These are phyloP conservation scores for Peromyscus attwateri DNA, from an alignment of 2,797 vertebrate genomes.

Conservation along the genomic window DNA sequence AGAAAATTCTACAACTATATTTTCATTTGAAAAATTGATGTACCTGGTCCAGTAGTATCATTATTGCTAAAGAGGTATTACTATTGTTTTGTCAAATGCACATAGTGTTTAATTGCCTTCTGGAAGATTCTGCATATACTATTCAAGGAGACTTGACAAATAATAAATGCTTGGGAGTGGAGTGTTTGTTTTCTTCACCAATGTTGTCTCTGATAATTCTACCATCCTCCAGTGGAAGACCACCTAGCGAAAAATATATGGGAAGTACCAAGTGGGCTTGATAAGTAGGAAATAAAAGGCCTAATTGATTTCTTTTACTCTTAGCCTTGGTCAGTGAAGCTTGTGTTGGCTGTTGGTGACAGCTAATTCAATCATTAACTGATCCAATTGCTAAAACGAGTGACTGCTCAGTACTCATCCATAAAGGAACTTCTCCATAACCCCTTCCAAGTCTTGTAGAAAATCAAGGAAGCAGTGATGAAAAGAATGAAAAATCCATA, in stretches of 20 bases:
- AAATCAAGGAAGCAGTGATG: too few relatives aligned
- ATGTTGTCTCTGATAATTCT: background rate
- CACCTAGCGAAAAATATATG: background rate
- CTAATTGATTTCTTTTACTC: background rate
- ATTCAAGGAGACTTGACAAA: background rate
- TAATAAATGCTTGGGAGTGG: background rate
- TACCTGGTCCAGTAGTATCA: too few relatives aligned
- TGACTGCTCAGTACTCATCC: background rate
- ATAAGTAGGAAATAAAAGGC: background rate
- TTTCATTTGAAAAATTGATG: background rate
- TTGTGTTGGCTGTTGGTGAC: background rate
- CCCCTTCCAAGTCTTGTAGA: too few relatives aligned
- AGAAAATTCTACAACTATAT: background rate
- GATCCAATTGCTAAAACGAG: background rate
- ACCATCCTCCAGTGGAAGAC: background rate
- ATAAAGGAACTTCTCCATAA: too few relatives aligned
- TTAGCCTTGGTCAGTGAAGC: background rate
- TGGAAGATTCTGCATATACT: background rate
- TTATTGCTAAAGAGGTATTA: background rate
- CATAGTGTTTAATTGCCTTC: background rate
- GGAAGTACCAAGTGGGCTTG: background rate
- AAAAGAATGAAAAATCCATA: too few relatives aligned
- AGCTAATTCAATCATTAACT: background rate
- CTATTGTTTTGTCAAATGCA: background rate
- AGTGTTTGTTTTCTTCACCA: background rate